Evolutionary conservation across 2,797 vertebrate genomes (phyloP).

Genomic region (Hyperoplus immaculatus): DNA sequence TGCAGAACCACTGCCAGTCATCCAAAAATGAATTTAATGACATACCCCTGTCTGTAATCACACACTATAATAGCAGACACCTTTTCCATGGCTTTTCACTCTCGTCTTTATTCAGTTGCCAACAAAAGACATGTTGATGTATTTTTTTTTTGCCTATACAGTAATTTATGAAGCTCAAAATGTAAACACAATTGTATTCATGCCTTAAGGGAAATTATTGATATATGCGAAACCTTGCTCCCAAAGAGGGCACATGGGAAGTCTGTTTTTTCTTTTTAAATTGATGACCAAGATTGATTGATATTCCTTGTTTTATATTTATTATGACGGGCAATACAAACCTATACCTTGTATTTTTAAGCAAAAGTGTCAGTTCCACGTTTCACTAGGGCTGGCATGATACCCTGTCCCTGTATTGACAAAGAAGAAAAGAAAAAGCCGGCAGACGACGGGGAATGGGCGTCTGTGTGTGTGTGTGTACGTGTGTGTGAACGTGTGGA

Average conservation of each 20-base stretch:
- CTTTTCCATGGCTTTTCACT: neutral
- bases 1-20: neutral
- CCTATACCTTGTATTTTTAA: constrained; percentile 20
- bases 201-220: neutral
- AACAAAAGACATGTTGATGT: neutral
- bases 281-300: neutral
- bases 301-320: no score
- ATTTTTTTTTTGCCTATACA: neutral
- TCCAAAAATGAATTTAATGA: neutral
- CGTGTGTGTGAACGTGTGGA: constrained; percentile 51
- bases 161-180: neutral
- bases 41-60: neutral
- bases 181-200: neutral
- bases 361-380: constrained; percentile 30
- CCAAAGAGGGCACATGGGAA: no score
- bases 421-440: constrained; percentile 48
- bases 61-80: neutral
- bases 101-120: no score
- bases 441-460: constrained; percentile 27
- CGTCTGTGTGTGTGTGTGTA: neutral
- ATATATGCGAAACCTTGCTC: neutral
- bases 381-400: constrained; percentile 35
- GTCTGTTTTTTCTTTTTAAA: no score
- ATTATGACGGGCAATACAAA: neutral
- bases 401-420: constrained; percentile 12